Base-by-base conservation (phyloP, 2,797 vertebrate genomes). In the Carduelis carduelis region DNA sequence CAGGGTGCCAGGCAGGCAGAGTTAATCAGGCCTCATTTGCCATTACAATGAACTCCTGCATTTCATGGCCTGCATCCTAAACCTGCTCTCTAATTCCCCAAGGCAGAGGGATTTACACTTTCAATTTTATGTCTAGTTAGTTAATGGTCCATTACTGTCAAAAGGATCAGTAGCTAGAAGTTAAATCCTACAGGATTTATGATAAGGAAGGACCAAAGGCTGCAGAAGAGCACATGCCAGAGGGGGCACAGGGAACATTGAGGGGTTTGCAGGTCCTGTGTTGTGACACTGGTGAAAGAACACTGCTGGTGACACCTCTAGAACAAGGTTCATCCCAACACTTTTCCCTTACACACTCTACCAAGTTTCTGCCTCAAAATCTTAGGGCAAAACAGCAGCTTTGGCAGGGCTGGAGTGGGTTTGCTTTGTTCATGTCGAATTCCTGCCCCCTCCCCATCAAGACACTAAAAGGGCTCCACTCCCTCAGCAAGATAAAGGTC, bases 141-240 rank as follows among this genome's bases (percentile, higher is more conserved):
- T 96, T 96, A 97, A 97, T 96, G 96, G 96, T 76, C 96, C 95
- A 97, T 97, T 97, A 97, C 92, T 97, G 96, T 97, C 96, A 95
- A 93, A 95, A 95, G 95, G 92, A 96, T 97, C 86, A 83, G 96
- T 63, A 72, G 92, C 80, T 87, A 34, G 91, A 90, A 95, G 93
- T 96, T 89, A 96, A 97, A 96, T 84, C 94, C 91, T 78, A 79
- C 61, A 80, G 89, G 94, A 97, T 95, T 97, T 96, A 96, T 19
- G 30, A 57, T 71, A 52, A 83, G 70, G 88, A 92, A 80, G 61
- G 87, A 61, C 47, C 66, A 75, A 94, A 88, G 59, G 41, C 90
- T 83, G 76, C 44, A 61, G 80, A 52, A 50, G 79, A 69, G 80
- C 74, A 50, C 3, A 0, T 34, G 34, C 55, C 91, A 86, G 57